phyloP scores from a whole-genome alignment of 2,797 vertebrate species.

The Leuciscus waleckii region DNA sequence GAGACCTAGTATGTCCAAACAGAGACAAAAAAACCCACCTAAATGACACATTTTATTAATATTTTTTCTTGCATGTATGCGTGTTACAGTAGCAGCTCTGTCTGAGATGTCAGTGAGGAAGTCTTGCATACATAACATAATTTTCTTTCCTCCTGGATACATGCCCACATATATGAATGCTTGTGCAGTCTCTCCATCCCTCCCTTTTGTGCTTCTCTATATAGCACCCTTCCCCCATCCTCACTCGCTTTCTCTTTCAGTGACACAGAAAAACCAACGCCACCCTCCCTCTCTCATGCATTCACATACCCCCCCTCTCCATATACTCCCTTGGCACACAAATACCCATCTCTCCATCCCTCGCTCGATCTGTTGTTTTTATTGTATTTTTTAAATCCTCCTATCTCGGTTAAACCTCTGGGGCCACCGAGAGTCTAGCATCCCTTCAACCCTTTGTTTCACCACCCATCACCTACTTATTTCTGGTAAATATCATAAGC shows the following conservation, averaged over 20 bases:
- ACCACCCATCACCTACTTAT: background rate
- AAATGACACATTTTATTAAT: background rate
- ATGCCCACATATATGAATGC: slow-evolving; percentile 69
- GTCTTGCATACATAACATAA: slow-evolving; percentile 73
- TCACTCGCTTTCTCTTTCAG: slow-evolving; percentile 78
- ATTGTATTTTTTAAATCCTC: slow-evolving; percentile 56
- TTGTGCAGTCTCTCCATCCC: slow-evolving; percentile 61
- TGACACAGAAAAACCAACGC: slow-evolving; percentile 82
- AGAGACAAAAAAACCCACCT: background rate
- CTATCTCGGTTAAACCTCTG: slow-evolving; percentile 53
- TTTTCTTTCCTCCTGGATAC: slow-evolving; percentile 67
- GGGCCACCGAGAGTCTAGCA: slow-evolving; percentile 23
- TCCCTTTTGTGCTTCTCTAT: slow-evolving; percentile 42
- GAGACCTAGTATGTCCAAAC: background rate
- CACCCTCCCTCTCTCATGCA: slow-evolving; percentile 66
- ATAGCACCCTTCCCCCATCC: slow-evolving; percentile 72
- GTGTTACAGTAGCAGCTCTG: slow-evolving; percentile 17
- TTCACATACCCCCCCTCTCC: slow-evolving; percentile 16
- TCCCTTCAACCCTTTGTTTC: slow-evolving; percentile 46
- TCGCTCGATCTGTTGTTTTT: slow-evolving; percentile 57
- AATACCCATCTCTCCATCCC: slow-evolving; percentile 48
- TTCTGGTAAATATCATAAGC: background rate
- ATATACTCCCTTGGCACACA: slow-evolving; percentile 42
- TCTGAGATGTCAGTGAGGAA: slow-evolving; percentile 61
- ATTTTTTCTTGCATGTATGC: background rate